Evolutionary conservation across 2,797 vertebrate genomes (phyloP).

Genomic region (Tympanoctomys barrerae): DNA sequence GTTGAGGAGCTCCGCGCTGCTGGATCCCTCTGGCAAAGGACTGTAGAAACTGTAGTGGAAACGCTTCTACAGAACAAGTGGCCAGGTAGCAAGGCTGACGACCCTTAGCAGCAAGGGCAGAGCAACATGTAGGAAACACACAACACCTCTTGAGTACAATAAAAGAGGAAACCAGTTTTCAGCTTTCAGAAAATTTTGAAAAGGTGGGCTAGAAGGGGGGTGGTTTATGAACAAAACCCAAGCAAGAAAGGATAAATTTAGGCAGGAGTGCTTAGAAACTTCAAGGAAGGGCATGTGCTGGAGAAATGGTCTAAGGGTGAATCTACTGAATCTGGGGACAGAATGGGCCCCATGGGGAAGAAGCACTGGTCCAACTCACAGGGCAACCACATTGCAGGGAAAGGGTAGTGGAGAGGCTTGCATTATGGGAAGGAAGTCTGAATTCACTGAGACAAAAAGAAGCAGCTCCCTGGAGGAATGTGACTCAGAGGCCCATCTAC

Average conservation of each 20-base stretch:
- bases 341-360: not conserved
- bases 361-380: not conserved
- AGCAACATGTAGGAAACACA: not conserved
- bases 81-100: rapidly evolving
- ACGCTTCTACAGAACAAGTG: slow-evolving; percentile 87
- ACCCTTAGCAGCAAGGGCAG: not conserved
- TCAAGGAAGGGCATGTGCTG: not conserved
- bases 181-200: not conserved
- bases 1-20: slow-evolving; percentile 89
- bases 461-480: not conserved
- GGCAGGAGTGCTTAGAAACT: not conserved
- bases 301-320: not conserved
- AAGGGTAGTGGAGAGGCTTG: not conserved
- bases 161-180: not conserved
- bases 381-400: not conserved
- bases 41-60: slow-evolving; percentile 87
- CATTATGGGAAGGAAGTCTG: not conserved
- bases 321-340: not conserved
- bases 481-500: not conserved
- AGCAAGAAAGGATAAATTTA: not conserved
- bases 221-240: not conserved
- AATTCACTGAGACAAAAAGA: not conserved
- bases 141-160: not conserved
- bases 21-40: slow-evolving; percentile 90
- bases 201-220: not conserved